These are phyloP conservation scores for Zaprionus bogoriensis DNA, from an alignment of 2,888 invertebrate genomes.

Conservation along the genomic window DNA sequence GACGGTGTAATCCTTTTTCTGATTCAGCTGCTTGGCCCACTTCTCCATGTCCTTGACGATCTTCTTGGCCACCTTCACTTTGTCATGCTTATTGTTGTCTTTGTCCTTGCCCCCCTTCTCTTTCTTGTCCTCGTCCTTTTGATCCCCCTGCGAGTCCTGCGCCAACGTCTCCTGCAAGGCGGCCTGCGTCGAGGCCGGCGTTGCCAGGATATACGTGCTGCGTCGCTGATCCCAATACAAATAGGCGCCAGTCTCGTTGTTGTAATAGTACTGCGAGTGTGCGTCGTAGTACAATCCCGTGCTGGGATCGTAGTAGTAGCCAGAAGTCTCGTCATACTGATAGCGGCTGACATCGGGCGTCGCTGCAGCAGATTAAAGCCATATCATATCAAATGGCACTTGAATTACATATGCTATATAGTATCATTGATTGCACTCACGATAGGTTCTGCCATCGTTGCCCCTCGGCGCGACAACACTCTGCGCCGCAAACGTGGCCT, in stretches of 20 bases:
- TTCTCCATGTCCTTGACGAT: slow-evolving; percentile 94
- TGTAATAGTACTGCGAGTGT: slow-evolving; percentile 97
- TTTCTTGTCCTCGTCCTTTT: slow-evolving; percentile 77
- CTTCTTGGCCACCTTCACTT: slow-evolving; percentile 98
- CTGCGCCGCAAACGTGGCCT: slow-evolving; percentile 80
- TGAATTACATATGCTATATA: neutral
- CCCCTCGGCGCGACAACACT: slow-evolving; percentile 75
- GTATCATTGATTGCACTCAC: slow-evolving; percentile 60
- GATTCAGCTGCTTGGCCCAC: slow-evolving; percentile 98
- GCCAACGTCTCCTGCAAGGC: slow-evolving; percentile 69
- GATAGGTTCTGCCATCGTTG: slow-evolving; percentile 81
- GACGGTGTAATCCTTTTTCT: slow-evolving; percentile 90
- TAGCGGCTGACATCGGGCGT: slow-evolving; percentile 95
- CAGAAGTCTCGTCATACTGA: slow-evolving; percentile 96
- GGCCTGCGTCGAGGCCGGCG: slow-evolving; percentile 80
- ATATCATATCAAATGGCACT: neutral
- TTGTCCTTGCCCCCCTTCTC: slow-evolving; percentile 85
- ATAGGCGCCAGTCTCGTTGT: slow-evolving; percentile 94
- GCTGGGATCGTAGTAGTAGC: slow-evolving; percentile 96
- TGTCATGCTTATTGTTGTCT: slow-evolving; percentile 88
- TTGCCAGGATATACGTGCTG: slow-evolving; percentile 84
- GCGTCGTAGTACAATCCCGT: slow-evolving; percentile 98
- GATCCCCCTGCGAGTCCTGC: slow-evolving; percentile 38
- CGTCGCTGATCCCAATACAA: slow-evolving; percentile 95
- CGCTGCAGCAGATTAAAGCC: slow-evolving; percentile 70